phyloP scores from a whole-genome alignment of 1,140 invertebrate species.

The fruit fly (Drosophila melanogaster) region DNA sequence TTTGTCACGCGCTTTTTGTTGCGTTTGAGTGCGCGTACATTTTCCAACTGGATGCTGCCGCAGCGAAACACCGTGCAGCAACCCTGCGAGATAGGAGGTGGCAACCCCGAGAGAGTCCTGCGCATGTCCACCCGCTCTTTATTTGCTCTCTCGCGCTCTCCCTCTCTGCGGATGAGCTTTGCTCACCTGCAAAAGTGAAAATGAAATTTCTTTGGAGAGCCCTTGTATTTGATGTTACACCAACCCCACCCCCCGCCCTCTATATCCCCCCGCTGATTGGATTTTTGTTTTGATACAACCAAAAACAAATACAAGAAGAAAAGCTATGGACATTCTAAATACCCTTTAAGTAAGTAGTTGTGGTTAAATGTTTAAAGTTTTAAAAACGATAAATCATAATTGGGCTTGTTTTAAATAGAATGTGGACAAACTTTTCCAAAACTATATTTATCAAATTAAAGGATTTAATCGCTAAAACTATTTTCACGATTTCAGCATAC shows the following conservation, averaged over 20 bases:
- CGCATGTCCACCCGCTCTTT: slow-evolving; percentile 52
- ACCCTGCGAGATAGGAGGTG: slow-evolving; percentile 30
- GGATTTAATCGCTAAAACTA: background rate
- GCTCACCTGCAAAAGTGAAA: slow-evolving; percentile 77
- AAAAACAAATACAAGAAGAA: background rate
- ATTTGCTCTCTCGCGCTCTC: background rate
- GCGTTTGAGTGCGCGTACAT: slow-evolving; percentile 77
- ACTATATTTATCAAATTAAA: too few relatives aligned
- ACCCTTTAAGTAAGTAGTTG: background rate
- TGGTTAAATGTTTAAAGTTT: background rate
- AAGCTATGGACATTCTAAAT: background rate
- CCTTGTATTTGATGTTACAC: slow-evolving; percentile 33
- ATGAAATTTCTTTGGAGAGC: slow-evolving; percentile 72
- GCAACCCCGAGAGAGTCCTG: slow-evolving; percentile 19
- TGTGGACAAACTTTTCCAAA: too few relatives aligned
- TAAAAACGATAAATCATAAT: too few relatives aligned
- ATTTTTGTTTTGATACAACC: slow-evolving; percentile 49
- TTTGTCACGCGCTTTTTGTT: slow-evolving; percentile 67
- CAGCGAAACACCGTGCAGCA: slow-evolving; percentile 26
- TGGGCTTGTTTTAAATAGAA: background rate
- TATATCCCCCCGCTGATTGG: slow-evolving; percentile 19
- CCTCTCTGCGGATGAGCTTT: slow-evolving; percentile 8
- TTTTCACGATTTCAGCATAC: background rate
- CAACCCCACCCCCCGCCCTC: background rate
- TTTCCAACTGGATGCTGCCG: slow-evolving; percentile 79